Evolutionary conservation across 2,113 vertebrate species (phyloP).

Genomic region (Grammomys dolichurus): DNA sequence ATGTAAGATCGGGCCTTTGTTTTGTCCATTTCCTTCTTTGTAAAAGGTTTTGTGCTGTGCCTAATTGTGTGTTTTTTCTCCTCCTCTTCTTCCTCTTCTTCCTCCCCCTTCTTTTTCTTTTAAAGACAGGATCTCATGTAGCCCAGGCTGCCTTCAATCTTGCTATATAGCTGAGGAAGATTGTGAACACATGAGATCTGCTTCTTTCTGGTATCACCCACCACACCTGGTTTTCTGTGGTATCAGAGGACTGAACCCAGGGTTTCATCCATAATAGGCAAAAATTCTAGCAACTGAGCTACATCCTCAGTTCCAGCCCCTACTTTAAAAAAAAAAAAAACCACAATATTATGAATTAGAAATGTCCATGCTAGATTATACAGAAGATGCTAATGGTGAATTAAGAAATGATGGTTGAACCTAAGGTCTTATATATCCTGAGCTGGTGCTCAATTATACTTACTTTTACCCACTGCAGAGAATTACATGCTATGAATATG

Average conservation of each 20-base stretch:
- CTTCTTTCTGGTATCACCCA: not conserved
- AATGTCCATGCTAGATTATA: not conserved
- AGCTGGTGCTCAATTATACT: not conserved
- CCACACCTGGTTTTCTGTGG: not conserved
- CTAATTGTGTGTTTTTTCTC: not conserved
- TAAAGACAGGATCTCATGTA: not conserved
- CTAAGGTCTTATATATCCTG: not conserved
- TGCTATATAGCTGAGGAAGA: not conserved
- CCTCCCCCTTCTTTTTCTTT: not conserved
- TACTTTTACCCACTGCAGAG: not conserved
- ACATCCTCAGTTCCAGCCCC: not conserved
- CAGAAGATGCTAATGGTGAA: not conserved
- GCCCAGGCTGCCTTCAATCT: not conserved
- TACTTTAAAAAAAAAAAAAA: not conserved
- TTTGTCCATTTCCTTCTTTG: slow-evolving; percentile 11
- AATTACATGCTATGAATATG: not conserved
- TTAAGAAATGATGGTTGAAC: not conserved
- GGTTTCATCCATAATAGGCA: not conserved
- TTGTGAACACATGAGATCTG: not conserved
- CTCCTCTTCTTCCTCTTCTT: too few relatives aligned
- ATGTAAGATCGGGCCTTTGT: not conserved
- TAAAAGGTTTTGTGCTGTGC: slow-evolving; percentile 10
- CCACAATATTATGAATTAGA: not conserved
- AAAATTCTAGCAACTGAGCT: not conserved
- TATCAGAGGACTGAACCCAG: not conserved